Percentiles rank a stretch among this genome's conserved stretches.
Conservation (phyloP, 1,140 invertebrate genomes). For the Caenorhabditis brenneri region DNA sequence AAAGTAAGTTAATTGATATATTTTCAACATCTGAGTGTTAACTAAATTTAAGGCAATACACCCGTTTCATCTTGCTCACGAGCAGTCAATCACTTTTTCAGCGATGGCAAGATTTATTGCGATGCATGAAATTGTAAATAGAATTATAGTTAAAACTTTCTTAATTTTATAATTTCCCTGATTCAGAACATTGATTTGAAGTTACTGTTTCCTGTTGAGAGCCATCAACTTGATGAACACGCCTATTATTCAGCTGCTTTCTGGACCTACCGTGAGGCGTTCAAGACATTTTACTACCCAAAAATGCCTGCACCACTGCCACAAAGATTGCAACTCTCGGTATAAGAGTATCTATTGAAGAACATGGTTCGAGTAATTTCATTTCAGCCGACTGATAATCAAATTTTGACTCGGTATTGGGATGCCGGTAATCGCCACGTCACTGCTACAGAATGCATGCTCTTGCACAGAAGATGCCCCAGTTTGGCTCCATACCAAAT, state of each 20-base stretch:
- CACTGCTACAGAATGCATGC: not conserved
- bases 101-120: not conserved
- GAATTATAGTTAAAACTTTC: not conserved
- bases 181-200: constrained; percentile 5
- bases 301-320: constrained; percentile 8
- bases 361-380: not conserved
- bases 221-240: not conserved
- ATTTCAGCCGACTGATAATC: not conserved
- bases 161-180: no score
- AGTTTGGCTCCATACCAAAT: not conserved
- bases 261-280: constrained; percentile 9
- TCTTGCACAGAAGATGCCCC: not conserved
- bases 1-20: not conserved
- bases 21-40: no score
- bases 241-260: not conserved
- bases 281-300: not conserved
- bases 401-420: constrained; percentile 3
- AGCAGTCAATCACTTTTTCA: not conserved
- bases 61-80: not conserved
- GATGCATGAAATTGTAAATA: not conserved
- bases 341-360: not conserved
- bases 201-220: not conserved
- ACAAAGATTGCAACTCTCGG: not conserved
- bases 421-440: constrained; percentile 8
- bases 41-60: not conserved